Base-by-base conservation (phyloP, 2,113 vertebrate genomes). In the Pangasianodon hypophthalmus region DNA sequence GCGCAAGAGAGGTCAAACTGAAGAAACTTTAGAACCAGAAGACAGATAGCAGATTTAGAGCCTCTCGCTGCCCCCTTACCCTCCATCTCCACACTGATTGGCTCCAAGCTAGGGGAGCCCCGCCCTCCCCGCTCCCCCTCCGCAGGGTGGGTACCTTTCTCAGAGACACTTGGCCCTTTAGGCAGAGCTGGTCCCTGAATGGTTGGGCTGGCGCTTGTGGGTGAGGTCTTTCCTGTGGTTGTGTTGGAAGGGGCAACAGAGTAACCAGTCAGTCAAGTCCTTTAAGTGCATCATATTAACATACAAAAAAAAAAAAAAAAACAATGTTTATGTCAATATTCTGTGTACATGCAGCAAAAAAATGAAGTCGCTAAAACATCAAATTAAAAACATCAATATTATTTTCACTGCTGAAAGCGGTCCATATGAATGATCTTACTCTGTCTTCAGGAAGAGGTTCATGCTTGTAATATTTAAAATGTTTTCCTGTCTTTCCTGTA, bases 61-160 rank as follows among this genome's bases (percentile, higher is more conserved):
- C 85, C 91, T 91, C 84, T 93, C 93, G 84, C 95, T 93, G 92
- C 94, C 95, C 95, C 96, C 96, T 97, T 97, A 97, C 97, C 97
- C 97, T 97, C 96, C 93, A 96, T 97, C 95, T 96, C 96, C 96
- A 97, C 96, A 96, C 94, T 96, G 96, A 96, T 95, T 93, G 95
- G 95, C 95, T 96, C 95, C 94, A 94, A 96, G 95, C 96, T 96
- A 96, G 94, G 95, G 94, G 96, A 95, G 92, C 95, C 96, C 92
- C 95, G 95, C 90, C 95, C 95, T 92, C 95, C 96, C 92, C 94
- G 95, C 88, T 95, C 94, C 93, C 96, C 96, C 88, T 95, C 94
- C 90, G 94, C 94, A 94, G 95, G 95, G 93, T 94, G 94, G 95
- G 95, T 95, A 95, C 96, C 96, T 96, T 94, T 95, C 92, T 96